Conservation (phyloP, 2,888 invertebrate genomes). For the Ormia ochracea region DNA sequence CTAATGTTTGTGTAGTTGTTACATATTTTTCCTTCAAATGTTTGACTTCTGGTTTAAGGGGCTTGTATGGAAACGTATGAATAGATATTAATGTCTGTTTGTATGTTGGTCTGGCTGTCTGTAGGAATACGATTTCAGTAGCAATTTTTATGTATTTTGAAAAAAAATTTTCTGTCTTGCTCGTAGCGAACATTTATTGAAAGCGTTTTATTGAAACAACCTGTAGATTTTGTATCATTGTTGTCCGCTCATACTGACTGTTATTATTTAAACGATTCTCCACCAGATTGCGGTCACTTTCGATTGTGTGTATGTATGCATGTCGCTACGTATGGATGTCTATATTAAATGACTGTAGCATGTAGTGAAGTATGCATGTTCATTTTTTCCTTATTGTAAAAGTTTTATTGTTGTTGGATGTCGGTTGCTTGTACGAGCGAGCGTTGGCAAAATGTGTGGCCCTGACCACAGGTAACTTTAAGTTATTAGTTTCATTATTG, state of each 20-base stretch:
- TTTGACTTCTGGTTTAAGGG: slow-evolving; percentile 51
- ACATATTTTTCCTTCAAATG: not conserved
- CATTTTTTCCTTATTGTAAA: not conserved
- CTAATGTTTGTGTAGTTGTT: slow-evolving; percentile 6
- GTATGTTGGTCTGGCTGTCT: not conserved
- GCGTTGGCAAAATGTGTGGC: slow-evolving; percentile 46
- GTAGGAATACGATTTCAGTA: slow-evolving; percentile 31
- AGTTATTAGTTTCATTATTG: slow-evolving; percentile 57
- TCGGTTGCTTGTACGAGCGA: not conserved
- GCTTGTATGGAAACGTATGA: not conserved
- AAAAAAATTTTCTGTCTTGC: not conserved
- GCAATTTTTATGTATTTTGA: slow-evolving; percentile 14
- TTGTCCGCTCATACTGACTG: not conserved
- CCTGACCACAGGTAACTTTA: slow-evolving; percentile 60
- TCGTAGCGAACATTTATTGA: slow-evolving; percentile 19
- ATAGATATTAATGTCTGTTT: not conserved
- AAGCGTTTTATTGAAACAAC: slow-evolving; percentile 44
- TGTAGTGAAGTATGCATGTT: not conserved
- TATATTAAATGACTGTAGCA: slow-evolving; percentile 22
- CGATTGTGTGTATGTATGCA: slow-evolving; percentile 49
- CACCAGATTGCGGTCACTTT: slow-evolving; percentile 60
- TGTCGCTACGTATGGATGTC: slow-evolving; percentile 23
- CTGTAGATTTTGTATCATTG: slow-evolving; percentile 45
- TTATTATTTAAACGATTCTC: slow-evolving; percentile 61
- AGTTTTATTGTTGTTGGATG: slow-evolving; percentile 18